phyloP scores from a whole-genome alignment of 2,113 vertebrate genomes.

The Ivindomyrus marchei region DNA sequence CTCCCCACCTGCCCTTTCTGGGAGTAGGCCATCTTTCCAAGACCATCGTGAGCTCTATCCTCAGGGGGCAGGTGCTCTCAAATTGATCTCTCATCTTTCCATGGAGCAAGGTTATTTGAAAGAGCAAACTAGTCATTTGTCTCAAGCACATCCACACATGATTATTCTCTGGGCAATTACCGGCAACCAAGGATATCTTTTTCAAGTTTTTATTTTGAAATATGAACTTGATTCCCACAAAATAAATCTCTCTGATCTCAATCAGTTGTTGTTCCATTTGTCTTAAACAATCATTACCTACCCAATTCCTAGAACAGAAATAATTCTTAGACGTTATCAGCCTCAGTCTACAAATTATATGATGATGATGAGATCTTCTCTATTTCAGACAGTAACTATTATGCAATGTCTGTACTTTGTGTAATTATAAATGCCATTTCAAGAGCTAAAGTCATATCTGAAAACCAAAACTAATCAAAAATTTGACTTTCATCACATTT shows the following conservation, averaged over 20 bases:
- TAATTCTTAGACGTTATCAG: background rate
- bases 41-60: background rate
- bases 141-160: background rate
- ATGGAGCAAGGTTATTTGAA: background rate
- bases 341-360: background rate
- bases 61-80: background rate
- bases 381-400: background rate
- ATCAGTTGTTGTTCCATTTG: background rate
- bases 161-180: background rate
- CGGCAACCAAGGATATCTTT: background rate
- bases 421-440: background rate
- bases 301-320: background rate
- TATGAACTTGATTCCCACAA: background rate
- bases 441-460: background rate
- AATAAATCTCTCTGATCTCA: background rate
- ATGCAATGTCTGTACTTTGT: background rate
- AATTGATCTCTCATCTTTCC: background rate
- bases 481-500: background rate
- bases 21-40: background rate
- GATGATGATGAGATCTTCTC: background rate
- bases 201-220: background rate
- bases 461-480: background rate
- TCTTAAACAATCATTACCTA: background rate
- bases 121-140: background rate
- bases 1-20: background rate